Conservation (phyloP, 2,888 invertebrate species). For the Aricia artaxerxes region DNA sequence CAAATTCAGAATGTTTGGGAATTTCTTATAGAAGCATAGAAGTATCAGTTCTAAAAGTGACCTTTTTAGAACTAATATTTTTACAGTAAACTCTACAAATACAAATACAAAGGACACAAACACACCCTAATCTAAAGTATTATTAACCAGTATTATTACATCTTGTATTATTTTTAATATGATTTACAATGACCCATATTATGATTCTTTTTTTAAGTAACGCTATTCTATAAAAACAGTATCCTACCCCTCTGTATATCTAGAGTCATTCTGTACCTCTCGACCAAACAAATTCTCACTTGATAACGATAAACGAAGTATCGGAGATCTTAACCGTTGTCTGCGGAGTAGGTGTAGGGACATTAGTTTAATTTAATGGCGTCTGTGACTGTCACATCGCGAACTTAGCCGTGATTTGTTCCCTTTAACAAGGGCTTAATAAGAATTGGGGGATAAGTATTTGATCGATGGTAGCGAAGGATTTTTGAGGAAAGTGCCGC, state of each 20-base stretch:
- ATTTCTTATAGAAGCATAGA: too few relatives aligned
- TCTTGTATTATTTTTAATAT: too few relatives aligned
- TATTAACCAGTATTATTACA: too few relatives aligned
- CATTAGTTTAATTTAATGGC: constrained; percentile 81
- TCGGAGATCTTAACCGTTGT: constrained; percentile 38
- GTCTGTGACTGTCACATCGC: constrained; percentile 78
- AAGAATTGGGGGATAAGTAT: constrained; percentile 32
- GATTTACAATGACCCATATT: too few relatives aligned
- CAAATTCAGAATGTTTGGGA: too few relatives aligned
- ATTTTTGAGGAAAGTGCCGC: not conserved
- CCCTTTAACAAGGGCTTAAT: constrained; percentile 61
- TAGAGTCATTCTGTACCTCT: constrained; percentile 1
- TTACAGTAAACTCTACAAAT: too few relatives aligned
- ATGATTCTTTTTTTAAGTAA: not conserved
- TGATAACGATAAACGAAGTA: constrained; percentile 13
- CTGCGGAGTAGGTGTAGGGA: constrained; percentile 59
- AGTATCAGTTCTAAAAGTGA: too few relatives aligned
- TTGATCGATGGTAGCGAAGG: constrained; percentile 25
- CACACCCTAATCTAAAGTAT: too few relatives aligned
- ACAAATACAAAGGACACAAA: too few relatives aligned
- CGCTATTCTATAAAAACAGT: not conserved
- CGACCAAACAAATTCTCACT: not conserved
- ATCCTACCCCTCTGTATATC: not conserved
- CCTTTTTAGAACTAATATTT: too few relatives aligned
- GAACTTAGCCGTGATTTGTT: constrained; percentile 72